Evolutionary conservation across 2,113 vertebrate genomes (phyloP), one percentile per base, ranked within the genome.

Genomic region (Brachirus orientalis): DNA sequence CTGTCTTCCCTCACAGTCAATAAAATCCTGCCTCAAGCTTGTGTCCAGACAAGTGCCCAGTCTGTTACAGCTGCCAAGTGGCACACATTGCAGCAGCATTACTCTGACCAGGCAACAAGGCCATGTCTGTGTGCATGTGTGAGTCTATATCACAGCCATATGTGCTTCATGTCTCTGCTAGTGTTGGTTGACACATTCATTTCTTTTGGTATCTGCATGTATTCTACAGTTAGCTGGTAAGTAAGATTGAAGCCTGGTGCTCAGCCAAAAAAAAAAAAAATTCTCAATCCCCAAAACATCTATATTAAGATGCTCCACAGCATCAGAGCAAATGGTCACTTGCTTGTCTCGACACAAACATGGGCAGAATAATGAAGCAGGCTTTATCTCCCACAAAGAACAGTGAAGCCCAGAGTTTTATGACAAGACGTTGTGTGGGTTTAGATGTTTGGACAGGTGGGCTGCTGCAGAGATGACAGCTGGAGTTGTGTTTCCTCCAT

Each of bases 391-490:
- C 16, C 17, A 45, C 28, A 8, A 35, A 53, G 52, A 56, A 33
- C 37, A n/a, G 41, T 22, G 51, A 58, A 69, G 77, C 59, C 18
- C 12, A 1, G 69, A 43, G 59, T 74, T 80, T 59, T 71, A 68
- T 81, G 82, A 74, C 76, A 69, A 69, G 51, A 18, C 33, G 54
- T 62, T 59, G 63, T 40, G 38, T 61, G 72, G 46, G 52, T 78
- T 80, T 57, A 56, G 58, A 47, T 75, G 72, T 86, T 89, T 82
- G 75, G 80, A 83, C 72, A 75, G 85, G 76, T 81, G 72, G 51
- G 70, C 69, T 45, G 45, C n/a, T 8, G 48, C 64, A 37, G 68
- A 77, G 66, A 69, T 83, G 84, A 76, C 72, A 85, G 82, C 77
- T 77, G 70, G 77, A 66, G 53, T 72, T 65, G 11, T 74, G 53